phyloP scores from a whole-genome alignment of 2,888 invertebrate species.

The Xanthostigma xanthostigma region DNA sequence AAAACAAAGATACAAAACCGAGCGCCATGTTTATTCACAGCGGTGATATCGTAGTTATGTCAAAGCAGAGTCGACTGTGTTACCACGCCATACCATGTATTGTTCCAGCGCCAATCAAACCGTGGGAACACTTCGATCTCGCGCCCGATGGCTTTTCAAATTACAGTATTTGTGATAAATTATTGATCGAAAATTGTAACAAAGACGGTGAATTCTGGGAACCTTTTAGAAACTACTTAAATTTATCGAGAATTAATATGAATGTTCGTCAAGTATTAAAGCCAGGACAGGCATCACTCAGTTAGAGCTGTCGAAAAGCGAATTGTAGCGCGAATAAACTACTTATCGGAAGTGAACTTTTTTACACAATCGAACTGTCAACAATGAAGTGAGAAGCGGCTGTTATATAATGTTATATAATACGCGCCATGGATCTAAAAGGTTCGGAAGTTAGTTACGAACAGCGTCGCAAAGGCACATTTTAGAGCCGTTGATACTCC shows the following conservation, averaged over 20 bases:
- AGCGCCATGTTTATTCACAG: constrained; percentile 61
- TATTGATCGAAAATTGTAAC: constrained; percentile 19
- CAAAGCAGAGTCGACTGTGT: constrained; percentile 62
- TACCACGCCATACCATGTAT: constrained; percentile 94
- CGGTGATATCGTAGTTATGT: constrained; percentile 89
- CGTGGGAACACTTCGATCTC: constrained; percentile 31
- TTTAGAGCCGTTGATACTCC: too few relatives aligned
- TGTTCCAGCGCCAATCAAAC: constrained; percentile 31
- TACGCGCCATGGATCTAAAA: too few relatives aligned
- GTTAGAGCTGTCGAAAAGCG: not conserved
- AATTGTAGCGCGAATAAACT: not conserved
- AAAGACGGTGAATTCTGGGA: constrained; percentile 32
- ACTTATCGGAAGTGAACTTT: too few relatives aligned
- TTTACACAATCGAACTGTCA: too few relatives aligned
- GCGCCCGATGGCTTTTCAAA: not conserved
- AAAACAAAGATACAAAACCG: constrained; percentile 47
- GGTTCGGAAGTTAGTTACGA: too few relatives aligned
- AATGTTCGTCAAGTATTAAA: constrained; percentile 83
- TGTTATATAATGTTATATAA: too few relatives aligned
- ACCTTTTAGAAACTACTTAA: constrained; percentile 43
- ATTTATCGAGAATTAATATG: constrained; percentile 73
- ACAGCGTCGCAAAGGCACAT: too few relatives aligned
- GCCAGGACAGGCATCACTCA: constrained; percentile 31
- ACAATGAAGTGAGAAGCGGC: too few relatives aligned
- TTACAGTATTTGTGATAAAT: constrained; percentile 16